A percentile compares a stretch with the other conserved stretches of the same genome.
Evolutionary conservation across 2,888 invertebrate species (phyloP).

Genomic region (Trachelus stipa): DNA sequence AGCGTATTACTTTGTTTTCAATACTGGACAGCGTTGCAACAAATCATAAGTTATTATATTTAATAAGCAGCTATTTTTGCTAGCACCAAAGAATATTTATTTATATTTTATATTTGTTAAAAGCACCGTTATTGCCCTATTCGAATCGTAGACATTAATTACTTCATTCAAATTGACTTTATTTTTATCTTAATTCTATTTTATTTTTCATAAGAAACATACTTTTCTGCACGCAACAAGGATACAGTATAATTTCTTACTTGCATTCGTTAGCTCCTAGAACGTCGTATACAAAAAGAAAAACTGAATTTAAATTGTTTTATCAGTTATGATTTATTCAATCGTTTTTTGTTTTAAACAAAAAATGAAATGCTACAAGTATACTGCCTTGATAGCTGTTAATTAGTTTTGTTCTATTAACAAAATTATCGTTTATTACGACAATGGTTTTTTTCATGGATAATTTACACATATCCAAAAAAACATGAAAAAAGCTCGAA

Average conservation of each 20-base stretch:
- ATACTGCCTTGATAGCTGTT: background rate
- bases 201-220: background rate
- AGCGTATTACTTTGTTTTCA: background rate
- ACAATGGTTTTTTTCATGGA: background rate
- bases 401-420: background rate
- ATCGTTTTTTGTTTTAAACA: background rate
- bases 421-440: background rate
- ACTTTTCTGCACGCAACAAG: background rate
- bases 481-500: background rate
- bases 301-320: background rate
- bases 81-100: conserved; percentile 9
- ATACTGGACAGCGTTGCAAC: background rate
- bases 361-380: background rate
- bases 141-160: background rate
- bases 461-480: background rate
- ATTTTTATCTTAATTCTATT: background rate
- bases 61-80: background rate
- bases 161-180: background rate
- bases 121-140: background rate
- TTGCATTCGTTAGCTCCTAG: background rate
- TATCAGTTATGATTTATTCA: background rate
- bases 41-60: background rate
- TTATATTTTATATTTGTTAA: background rate
- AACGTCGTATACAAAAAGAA: background rate
- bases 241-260: background rate